Base-by-base conservation (phyloP, 2,888 invertebrate species). In the Theodoxus fluviatilis region DNA sequence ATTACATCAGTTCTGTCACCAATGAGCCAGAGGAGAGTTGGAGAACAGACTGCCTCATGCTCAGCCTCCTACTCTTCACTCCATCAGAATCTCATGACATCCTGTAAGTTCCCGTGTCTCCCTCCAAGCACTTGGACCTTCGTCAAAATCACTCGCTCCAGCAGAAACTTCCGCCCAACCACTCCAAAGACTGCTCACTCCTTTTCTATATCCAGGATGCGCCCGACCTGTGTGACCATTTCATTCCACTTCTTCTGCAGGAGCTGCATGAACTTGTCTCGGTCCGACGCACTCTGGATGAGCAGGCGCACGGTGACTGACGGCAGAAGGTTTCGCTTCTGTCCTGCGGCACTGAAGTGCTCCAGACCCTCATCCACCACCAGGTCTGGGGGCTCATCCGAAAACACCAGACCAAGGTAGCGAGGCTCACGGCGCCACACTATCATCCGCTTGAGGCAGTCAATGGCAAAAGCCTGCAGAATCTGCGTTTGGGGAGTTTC, bases 311-410 rank as follows among this genome's bases (percentile, higher is more conserved):
- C 67, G 18, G 72, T 74, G 35, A 85, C 73, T 71, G 84, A 82
- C 15, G 81, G 81, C 4, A 79, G 76, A 0, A 78, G 75, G 31
- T 75, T 75, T 12, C 78, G 75, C 33, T 71, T 73, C 6, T 69
- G 75, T 25, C 75, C 76, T 40, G 74, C 73, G 15, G 73, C 64
- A 65, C 82, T 79, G 72, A 83, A 86, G 71, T 86, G 81, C 64
- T 85, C 83, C 6, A 79, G 74, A 31, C 74, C 76, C 0, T 79
- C 71, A 69, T 85, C 84, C 3, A 86, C 83, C 28, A 80, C 76
- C 28, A 86, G 80, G 33, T 83, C 86, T 64, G 83, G 83, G 3
- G 75, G 74, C 71, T 84, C 84, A 67, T 86, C 86, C 25, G 81
- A 77, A 73, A 85, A 85, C 47, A 83, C 80, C 12, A 86, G 75